Percentiles rank a stretch among this genome's conserved stretches.
Evolutionary conservation across 2,797 vertebrate genomes (phyloP).

Genomic region (Periophthalmus magnuspinnatus): DNA sequence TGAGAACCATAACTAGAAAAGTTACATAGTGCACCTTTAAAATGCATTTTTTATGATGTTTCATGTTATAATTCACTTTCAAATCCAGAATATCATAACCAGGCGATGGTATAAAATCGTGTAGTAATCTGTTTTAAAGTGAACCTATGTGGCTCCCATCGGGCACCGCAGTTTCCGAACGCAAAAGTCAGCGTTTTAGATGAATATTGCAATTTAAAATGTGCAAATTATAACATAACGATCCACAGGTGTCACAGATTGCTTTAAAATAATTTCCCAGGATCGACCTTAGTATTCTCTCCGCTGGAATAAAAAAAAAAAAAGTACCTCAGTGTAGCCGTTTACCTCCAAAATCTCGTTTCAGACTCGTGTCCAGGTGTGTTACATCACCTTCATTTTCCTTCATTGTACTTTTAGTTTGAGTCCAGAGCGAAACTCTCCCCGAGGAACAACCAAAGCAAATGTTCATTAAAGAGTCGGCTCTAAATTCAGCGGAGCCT

Average conservation of each 20-base stretch:
- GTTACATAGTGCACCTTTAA: no score
- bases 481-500: slow-evolving; percentile 18
- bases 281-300: slow-evolving; percentile 32
- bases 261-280: background rate
- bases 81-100: no score
- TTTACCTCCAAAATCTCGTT: slow-evolving; percentile 27
- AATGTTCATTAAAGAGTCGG: slow-evolving; percentile 35
- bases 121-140: background rate
- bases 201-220: no score
- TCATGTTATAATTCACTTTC: no score
- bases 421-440: slow-evolving; percentile 35
- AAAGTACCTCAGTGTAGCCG: slow-evolving; percentile 14
- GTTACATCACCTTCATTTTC: slow-evolving; percentile 36
- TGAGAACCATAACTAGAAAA: no score
- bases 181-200: no score
- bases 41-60: no score
- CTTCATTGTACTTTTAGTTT: slow-evolving; percentile 37
- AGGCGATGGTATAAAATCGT: background rate
- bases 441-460: slow-evolving; percentile 19
- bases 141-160: no score
- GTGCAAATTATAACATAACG: no score
- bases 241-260: no score
- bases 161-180: no score
- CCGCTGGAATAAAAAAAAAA: slow-evolving; percentile 35
- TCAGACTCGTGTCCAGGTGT: slow-evolving; percentile 10